Evolutionary conservation across 2,113 vertebrate species (phyloP), one percentile per base, ranked within the genome.

Genomic region (Sturnira hondurensis): DNA sequence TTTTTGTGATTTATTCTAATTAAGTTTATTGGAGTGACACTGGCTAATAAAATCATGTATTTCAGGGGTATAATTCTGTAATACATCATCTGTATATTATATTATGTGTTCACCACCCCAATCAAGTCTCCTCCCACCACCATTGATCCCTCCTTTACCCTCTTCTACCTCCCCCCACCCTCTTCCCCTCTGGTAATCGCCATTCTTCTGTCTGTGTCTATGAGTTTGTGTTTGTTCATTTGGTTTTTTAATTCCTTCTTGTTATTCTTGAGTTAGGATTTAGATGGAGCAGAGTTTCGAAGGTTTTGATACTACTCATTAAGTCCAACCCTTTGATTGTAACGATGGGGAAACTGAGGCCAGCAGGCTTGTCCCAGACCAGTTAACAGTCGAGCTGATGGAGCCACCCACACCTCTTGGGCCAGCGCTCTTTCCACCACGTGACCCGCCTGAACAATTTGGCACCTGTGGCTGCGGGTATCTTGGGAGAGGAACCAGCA

Each of bases 311-410:
- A 5, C 26, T 47, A 7, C 17, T 63, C 28, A 11, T 33, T 17
- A 86, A 56, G n/a, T 31, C 31, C 19, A 28, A 31, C 26, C 10
- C 15, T 47, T 31, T 89, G 54, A 54, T 38, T 80, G 56, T 26
- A 68, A 22, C 5, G 5, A 3, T 70, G 38, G 33, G 50, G 47
- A 70, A 82, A 80, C 41, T 67, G 41, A 94, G 47, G 2, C 61
- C 31, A 5, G 9, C 36, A 74, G 36, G 10, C 15, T 31, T 77
- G 20, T 36, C 5, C 3, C 20, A 7, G 41, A n/a, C 33, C 15
- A 26, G 58, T 31, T 1, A 12, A 1, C 1, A 0, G 17, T 14
- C 0, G 1, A 41, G 26, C 16, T 56, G 7, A 22, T 3, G 1
- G 31, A 61, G 38, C 52, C 5, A 5, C 1, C 2, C 9, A 12